Evolutionary conservation across 2,888 invertebrate genomes (phyloP).

Genomic region (Diplazon laetatorius): DNA sequence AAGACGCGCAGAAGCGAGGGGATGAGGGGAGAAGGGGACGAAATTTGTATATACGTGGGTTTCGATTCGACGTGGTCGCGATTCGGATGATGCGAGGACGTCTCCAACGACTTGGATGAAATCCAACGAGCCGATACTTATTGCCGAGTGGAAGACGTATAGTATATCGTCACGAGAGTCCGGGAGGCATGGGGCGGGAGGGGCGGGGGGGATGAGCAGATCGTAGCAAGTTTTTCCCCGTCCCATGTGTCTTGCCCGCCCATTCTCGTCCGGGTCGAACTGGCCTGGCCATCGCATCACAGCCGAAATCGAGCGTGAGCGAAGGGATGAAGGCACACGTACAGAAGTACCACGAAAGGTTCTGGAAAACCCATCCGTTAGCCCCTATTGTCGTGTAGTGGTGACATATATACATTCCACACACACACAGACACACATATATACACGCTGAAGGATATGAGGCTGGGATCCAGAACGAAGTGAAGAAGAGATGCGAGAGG

Average conservation of each 20-base stretch:
- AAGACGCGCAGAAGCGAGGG: conserved; percentile 23
- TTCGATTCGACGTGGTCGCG: conserved; percentile 37
- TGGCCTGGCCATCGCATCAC: conserved; percentile 44
- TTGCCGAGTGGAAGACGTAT: conserved; percentile 46
- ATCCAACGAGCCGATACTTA: conserved; percentile 62
- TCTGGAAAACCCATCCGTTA: conserved; percentile 34
- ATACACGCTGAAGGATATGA: conserved; percentile 42
- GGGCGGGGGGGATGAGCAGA: background rate
- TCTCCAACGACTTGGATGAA: conserved; percentile 56
- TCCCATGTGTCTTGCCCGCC: conserved; percentile 42
- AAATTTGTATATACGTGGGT: conserved; percentile 32
- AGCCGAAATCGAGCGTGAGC: conserved; percentile 60
- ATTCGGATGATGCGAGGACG: conserved; percentile 38
- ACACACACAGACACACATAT: background rate
- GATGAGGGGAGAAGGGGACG: conserved; percentile 6
- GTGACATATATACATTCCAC: background rate
- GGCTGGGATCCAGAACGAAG: conserved; percentile 26
- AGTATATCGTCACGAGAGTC: conserved; percentile 19
- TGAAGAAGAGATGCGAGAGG: conserved; percentile 33
- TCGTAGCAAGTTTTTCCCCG: conserved; percentile 39
- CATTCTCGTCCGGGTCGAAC: conserved; percentile 41
- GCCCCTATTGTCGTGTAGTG: conserved; percentile 45
- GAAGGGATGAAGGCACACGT: conserved; percentile 31
- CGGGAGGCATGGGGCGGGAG: conserved; percentile 12
- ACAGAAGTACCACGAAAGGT: conserved; percentile 28